Evolutionary conservation across 2,113 vertebrate species (phyloP).

Genomic region (Solea senegalensis): DNA sequence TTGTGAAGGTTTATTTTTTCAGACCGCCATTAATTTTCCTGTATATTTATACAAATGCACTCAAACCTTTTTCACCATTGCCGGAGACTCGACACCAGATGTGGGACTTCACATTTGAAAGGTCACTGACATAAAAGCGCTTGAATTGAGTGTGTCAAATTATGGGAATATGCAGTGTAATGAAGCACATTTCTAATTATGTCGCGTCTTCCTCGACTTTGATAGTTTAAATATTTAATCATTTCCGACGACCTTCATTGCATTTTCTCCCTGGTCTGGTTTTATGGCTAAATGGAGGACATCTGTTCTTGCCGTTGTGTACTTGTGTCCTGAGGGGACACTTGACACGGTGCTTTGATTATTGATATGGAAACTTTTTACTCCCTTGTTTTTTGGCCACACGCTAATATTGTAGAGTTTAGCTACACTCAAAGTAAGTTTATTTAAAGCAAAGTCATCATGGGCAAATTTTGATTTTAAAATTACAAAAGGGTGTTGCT

Average conservation of each 20-base stretch:
- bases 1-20: too few relatives aligned
- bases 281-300: conserved; percentile 18
- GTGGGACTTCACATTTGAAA: not conserved
- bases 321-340: conserved; percentile 11
- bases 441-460: too few relatives aligned
- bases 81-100: too few relatives aligned
- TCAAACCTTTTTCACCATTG: too few relatives aligned
- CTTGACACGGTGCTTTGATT: conserved; percentile 25
- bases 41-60: too few relatives aligned
- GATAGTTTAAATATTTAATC: not conserved
- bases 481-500: too few relatives aligned
- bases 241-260: not conserved
- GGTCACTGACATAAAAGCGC: not conserved
- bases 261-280: not conserved
- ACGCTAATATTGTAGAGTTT: too few relatives aligned
- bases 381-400: conserved; percentile 3
- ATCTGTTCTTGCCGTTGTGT: conserved; percentile 10
- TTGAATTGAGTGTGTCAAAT: not conserved
- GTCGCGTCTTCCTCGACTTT: not conserved
- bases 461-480: too few relatives aligned
- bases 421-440: too few relatives aligned
- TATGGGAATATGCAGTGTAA: not conserved
- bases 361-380: conserved; percentile 18
- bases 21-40: too few relatives aligned
- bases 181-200: not conserved